Base-by-base conservation (phyloP, 2,888 invertebrate species). In the Cephus pulcher region DNA sequence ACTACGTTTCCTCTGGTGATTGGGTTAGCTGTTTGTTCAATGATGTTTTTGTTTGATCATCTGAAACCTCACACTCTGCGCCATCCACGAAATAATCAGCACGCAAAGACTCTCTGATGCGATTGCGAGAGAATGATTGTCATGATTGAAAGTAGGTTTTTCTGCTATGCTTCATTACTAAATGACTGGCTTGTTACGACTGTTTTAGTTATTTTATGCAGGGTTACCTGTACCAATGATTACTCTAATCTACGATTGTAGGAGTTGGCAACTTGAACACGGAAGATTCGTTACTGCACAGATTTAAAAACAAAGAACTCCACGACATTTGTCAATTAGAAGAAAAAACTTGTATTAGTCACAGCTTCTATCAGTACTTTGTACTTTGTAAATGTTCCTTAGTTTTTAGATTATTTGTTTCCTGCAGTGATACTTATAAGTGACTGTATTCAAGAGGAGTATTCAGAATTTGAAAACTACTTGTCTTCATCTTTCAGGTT, bases 81-180 rank as follows among this genome's bases (percentile, higher is more conserved):
- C 56, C 56, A 56, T 56, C 56, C 56, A 56, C 56, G 56, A 56
- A 56, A 23, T 56, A 56, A 56, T 56, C 71, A 34, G 71, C 34
- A 71, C 71, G 32, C 71, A 23, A 71, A 71, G 71, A 32, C 71
- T 71, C 71, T 15, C 32, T 33, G 71, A 34, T 30, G 11, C 71
- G 71, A 71, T 71, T 71, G 71, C 71, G 15, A 30, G 12, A 71
- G 15, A 71, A 34, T 71, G 33, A 34, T 71, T 30, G 33, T 32
- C 71, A 34, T 23, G 71, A 33, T 71, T 71, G 71, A 71, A 71
- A 71, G 71, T 71, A 71, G 32, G 12, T 30, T 30, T 71, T 71
- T 71, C 71, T 71, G 33, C 32, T 33, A 23, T 33, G 32, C 15
- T 71, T 71, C 71, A 9, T 56, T 56, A 56, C 56, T 56, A 23